Evolutionary conservation across 2,888 invertebrate species (phyloP).

Genomic region (Linnaemya tessellans): DNA sequence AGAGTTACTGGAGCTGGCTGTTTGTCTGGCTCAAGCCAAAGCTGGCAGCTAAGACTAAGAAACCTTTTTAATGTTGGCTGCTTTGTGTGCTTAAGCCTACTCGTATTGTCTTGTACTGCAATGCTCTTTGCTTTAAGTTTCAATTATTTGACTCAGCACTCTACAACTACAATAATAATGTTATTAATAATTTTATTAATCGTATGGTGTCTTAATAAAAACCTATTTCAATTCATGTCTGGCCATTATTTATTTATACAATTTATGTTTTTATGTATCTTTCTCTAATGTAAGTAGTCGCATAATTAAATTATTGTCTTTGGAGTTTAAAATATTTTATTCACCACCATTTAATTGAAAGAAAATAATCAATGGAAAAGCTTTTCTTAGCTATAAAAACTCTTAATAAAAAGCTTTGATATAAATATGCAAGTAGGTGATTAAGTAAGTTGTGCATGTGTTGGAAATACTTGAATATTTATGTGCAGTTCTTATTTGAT

Average conservation of each 20-base stretch:
- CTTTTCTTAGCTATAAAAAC: constrained; percentile 44
- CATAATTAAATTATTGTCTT: background rate
- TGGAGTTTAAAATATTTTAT: constrained; percentile 5
- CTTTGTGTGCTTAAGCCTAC: constrained; percentile 23
- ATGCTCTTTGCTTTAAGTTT: constrained; percentile 30
- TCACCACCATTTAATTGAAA: constrained; percentile 35
- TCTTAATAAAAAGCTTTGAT: constrained; percentile 43
- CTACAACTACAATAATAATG: constrained; percentile 24
- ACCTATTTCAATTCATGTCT: background rate
- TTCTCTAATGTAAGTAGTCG: background rate
- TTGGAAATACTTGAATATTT: background rate
- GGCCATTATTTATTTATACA: background rate
- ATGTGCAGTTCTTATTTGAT: constrained; percentile 28
- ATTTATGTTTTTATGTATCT: constrained; percentile 1
- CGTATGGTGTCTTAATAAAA: background rate
- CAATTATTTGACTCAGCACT: constrained; percentile 32
- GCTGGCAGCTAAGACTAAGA: no score
- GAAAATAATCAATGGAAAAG: constrained; percentile 27
- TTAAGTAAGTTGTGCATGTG: background rate
- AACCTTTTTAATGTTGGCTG: constrained; percentile 59
- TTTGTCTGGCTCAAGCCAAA: constrained; percentile 41
- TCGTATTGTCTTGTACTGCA: constrained; percentile 19
- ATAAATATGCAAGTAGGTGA: background rate
- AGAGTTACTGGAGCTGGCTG: constrained; percentile 14
- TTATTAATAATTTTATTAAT: background rate